Evolutionary conservation across 2,797 vertebrate genomes (phyloP).

Genomic region (Leuciscus waleckii): DNA sequence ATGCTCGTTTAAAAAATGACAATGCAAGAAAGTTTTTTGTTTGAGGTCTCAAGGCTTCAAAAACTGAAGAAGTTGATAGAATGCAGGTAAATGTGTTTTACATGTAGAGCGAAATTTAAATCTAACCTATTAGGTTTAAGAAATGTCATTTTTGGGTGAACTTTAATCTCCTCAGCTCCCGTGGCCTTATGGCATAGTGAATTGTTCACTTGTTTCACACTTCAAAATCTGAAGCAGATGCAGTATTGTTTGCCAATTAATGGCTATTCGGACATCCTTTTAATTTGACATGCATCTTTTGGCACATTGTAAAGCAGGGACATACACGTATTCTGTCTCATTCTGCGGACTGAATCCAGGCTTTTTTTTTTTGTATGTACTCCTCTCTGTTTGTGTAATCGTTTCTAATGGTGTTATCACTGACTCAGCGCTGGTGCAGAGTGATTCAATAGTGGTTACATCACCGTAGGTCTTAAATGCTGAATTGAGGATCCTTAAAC

Average conservation of each 20-base stretch:
- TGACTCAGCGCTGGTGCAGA: conserved; percentile 23
- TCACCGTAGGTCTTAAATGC: background rate
- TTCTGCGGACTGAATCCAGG: background rate
- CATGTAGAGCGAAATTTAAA: background rate
- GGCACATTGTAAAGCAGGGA: background rate
- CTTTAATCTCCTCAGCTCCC: background rate
- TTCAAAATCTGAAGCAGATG: background rate
- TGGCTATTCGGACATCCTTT: background rate
- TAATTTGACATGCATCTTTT: background rate
- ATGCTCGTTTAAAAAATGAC: background rate
- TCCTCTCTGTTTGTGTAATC: conserved; percentile 1
- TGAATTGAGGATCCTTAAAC: background rate
- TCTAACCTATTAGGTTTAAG: background rate
- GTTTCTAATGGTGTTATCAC: background rate
- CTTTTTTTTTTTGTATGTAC: background rate
- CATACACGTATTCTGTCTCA: background rate
- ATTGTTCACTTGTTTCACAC: background rate
- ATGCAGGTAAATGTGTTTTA: background rate
- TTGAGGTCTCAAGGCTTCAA: background rate
- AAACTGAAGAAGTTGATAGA: background rate
- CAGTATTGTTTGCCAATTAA: background rate
- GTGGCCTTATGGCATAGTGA: background rate
- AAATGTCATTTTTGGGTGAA: background rate
- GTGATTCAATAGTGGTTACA: conserved; percentile 3
- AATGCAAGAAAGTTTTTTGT: background rate